Evolutionary conservation across 1,140 invertebrate genomes (phyloP).

Genomic region (Nephila pilipes): DNA sequence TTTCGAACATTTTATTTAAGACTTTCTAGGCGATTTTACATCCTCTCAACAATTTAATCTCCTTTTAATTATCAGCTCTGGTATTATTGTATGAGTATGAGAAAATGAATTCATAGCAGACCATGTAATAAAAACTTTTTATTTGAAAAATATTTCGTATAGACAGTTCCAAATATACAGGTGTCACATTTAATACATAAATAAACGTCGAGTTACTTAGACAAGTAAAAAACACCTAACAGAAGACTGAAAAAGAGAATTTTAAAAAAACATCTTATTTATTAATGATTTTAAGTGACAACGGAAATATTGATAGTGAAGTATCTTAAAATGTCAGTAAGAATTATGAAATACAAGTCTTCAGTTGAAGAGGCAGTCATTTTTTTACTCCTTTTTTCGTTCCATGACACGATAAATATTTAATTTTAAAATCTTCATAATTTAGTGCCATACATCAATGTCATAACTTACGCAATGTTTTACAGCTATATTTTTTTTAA

Average conservation of each 20-base stretch:
- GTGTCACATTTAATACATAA: background rate
- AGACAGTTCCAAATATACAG: conserved; percentile 29
- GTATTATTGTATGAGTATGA: too few species aligned
- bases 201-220: background rate
- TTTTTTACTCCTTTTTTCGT: background rate
- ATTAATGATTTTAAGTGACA: background rate
- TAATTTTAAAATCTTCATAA: background rate
- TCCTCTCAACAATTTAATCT: too few species aligned
- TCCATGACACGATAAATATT: background rate
- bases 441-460: background rate
- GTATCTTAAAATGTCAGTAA: background rate
- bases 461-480: background rate
- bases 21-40: too few species aligned
- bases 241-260: background rate
- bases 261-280: background rate
- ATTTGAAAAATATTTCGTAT: conserved; percentile 28
- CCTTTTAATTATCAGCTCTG: too few species aligned
- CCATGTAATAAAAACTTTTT: background rate
- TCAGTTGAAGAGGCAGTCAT: too few species aligned
- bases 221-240: background rate
- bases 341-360: background rate
- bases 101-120: background rate
- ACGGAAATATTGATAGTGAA: background rate
- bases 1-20: too few species aligned
- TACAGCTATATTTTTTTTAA: background rate